Base-by-base conservation (phyloP, 2,888 invertebrate genomes). In the Temnothorax rugatulus region DNA sequence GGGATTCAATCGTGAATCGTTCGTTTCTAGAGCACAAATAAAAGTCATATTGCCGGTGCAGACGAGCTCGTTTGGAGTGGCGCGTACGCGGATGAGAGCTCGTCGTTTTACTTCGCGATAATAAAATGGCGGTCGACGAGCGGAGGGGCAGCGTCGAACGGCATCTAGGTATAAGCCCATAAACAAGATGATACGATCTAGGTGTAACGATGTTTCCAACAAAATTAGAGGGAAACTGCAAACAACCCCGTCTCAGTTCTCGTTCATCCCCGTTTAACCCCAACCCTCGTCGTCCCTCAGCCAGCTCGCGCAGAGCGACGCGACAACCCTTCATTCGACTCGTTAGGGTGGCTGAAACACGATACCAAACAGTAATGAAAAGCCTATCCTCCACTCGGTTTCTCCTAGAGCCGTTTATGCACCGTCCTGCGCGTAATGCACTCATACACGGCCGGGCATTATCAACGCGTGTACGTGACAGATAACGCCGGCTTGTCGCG, bases 171-270 rank as follows among this genome's bases (percentile, higher is more conserved):
- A 90, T 91, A 91, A 91, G 89, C 91, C 89, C 90, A 92, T 93
- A 92, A 93, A 93, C 91, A 92, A 92, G 92, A 91, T 91, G 93
- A 93, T 93, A 92, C 92, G 91, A 93, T 93, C 92, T 92, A 89
- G 89, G 92, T 90, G 91, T 92, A 92, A 93, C 93, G 93, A 93
- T 92, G 92, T 93, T 93, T 92, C 92, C 92, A 91, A 92, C 92
- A 92, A 93, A 93, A 93, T 93, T 93, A 93, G 91, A 93, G 93
- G 93, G 93, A 93, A 93, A 93, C 92, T 93, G 92, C 93, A 93
- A 93, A 93, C 93, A 93, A 92, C 93, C 91, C 92, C 91, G 90
- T 91, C 90, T 92, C 91, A 87, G 88, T 92, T 91, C 91, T 88
- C 92, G 91, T 92, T 91, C 90, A 87, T 90, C 90, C 91, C 90